phyloP scores from a whole-genome alignment of 2,797 vertebrate species.

The Pseudochirops cupreus region DNA sequence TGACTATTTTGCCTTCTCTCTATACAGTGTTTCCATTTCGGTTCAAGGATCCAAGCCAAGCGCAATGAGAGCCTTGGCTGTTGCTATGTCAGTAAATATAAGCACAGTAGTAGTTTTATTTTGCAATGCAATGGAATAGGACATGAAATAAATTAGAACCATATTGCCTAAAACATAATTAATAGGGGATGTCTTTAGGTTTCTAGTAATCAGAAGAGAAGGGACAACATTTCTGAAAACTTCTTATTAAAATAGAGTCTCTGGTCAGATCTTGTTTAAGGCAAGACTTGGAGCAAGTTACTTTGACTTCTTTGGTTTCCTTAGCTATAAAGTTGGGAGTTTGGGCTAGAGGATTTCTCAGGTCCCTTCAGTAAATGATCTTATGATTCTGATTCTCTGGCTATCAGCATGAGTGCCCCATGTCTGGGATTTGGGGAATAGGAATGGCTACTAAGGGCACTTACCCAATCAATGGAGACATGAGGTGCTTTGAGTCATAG shows the following conservation, averaged over 20 bases:
- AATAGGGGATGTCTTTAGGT: background rate
- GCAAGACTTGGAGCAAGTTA: background rate
- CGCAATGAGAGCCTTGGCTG: background rate
- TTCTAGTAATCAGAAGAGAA: background rate
- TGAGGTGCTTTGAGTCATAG: background rate
- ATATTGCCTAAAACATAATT: conserved; percentile 4
- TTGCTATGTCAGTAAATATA: background rate
- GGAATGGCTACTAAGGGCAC: background rate
- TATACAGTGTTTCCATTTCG: conserved; percentile 4
- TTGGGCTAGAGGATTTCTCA: background rate
- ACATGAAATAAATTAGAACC: background rate
- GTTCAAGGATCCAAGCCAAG: background rate
- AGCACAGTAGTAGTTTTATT: background rate
- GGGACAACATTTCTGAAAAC: background rate
- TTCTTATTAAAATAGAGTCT: background rate
- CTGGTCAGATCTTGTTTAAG: background rate
- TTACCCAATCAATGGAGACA: background rate
- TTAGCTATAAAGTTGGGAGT: background rate
- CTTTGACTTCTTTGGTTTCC: background rate
- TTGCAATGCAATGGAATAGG: background rate
- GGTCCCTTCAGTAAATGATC: background rate
- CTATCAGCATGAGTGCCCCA: background rate
- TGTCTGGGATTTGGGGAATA: background rate
- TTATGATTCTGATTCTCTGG: background rate
- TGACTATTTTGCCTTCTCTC: conserved; percentile 19